Base-by-base conservation (phyloP, 2,797 vertebrate genomes). In the Propithecus perrieri region DNA sequence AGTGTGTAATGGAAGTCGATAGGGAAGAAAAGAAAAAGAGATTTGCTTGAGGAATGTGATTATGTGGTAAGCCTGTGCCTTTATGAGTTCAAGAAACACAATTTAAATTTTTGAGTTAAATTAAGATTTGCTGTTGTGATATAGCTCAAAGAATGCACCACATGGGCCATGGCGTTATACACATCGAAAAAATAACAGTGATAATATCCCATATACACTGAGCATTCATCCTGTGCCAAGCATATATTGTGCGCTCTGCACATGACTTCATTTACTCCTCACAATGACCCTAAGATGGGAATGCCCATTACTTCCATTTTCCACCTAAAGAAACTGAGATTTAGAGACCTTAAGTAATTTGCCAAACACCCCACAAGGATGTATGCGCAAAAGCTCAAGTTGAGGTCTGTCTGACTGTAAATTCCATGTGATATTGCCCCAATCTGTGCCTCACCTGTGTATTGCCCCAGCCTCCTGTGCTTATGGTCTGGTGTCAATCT, bases 91-190 rank as follows among this genome's bases (percentile, higher is more conserved):
- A 93, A 94, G 50, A 85, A 63, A 91, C n/a, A 81, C 0, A 79
- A 85, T 67, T 88, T 35, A 95, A 91, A 85, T 78, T 9, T 67
- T 71, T 50, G 55, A 75, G 41, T 87, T 94, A 88, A 89, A 74
- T 22, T 95, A 78, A 90, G 63, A 91, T 50, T 85, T 79, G 26
- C 57, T 86, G 5, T 46, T 63, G 6, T 76, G 33, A 65, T 65
- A 53, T 26, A 95, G n/a, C 53, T 67, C 55, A 80, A 69, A 74
- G 38, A 85, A 85, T 61, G 10, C 22, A 91, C 38, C 50, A 80
- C 18, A 26, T 41, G 30, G 35, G 18, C 10, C 30, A 76, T 13
- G 2, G 53, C 2, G 35, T 67, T 35, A 76, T 3, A 43, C 48
- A 79, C 28, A 89, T 53, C 78, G 10, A 18, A 41, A 72, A 80